Evolutionary conservation across 2,113 vertebrate species (phyloP), one percentile per base, ranked within the genome.

Genomic region (Fregata magnificens): DNA sequence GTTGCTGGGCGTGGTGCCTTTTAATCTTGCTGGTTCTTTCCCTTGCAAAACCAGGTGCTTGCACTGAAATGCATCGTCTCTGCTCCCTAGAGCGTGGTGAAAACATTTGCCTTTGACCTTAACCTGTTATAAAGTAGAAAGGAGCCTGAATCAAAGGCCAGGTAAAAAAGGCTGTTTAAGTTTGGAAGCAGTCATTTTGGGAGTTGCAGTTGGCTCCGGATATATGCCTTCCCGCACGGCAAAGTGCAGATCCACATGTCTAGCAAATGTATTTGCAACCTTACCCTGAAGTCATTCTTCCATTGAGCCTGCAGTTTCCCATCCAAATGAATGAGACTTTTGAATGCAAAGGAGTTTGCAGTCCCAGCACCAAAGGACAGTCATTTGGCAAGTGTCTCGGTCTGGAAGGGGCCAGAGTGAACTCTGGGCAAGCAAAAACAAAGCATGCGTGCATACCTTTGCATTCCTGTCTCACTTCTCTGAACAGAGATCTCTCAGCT

Each of bases 101-200:
- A 91, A 79, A 79, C 69, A 53, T 85, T 87, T 96, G 74, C 73
- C 58, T 88, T 95, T 90, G 89, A 89, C 69, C 61, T 93, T 92
- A 91, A 82, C 49, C 52, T 72, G 34, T 85, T 82, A 65, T 0
- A 44, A 73, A 62, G 55, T 73, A 47, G 82, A 80, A 76, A 80
- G 21, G 36, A 40, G 21, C 28, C 80, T 92, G 72, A 92, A 72
- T 79, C 66, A 80, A 90, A 94, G 79, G 53, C 58, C 58, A 58
- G 58, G 67, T 93, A 10, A 63, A 89, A 92, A 82, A 82, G 52
- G n/a, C n/a, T 62, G 26, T 28, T 78, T 49, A 31, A 82, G 38
- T 73, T 91, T 31, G 42, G 63, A 90, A 85, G 11, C 17, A 1
- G 15, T 40, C 0, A 0, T 52, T 69, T 6, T 16, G 74, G 67